phyloP scores from a whole-genome alignment of 1,140 invertebrate genomes.

The Aethina tumida region DNA sequence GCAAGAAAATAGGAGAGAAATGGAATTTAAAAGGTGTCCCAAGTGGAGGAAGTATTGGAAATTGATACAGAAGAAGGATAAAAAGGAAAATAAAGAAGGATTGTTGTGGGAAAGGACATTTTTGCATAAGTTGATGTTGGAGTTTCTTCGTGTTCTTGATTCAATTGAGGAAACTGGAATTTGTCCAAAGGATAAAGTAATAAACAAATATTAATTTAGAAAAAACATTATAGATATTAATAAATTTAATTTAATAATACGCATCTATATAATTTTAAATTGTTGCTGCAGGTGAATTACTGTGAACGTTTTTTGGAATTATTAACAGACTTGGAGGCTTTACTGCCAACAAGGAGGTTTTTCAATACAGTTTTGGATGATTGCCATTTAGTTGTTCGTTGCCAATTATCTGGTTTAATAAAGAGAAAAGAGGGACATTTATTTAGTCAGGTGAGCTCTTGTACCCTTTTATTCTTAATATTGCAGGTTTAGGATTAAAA shows the following conservation, averaged over 20 bases:
- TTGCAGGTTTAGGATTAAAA: too few species aligned
- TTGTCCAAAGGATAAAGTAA: conserved; percentile 42
- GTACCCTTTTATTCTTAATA: too few species aligned
- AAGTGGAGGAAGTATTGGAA: conserved; percentile 92
- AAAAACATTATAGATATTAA: background rate
- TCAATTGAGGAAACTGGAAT: conserved; percentile 57
- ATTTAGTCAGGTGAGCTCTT: conserved; percentile 70
- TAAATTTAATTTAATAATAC: conserved; percentile 2
- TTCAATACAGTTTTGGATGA: conserved; percentile 96
- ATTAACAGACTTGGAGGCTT: conserved; percentile 91
- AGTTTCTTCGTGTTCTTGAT: conserved; percentile 80
- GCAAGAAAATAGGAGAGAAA: conserved; percentile 68
- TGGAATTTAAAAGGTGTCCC: conserved; percentile 76
- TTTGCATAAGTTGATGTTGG: conserved; percentile 78
- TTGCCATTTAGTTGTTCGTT: conserved; percentile 85
- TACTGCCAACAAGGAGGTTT: conserved; percentile 90
- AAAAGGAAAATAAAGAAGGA: conserved; percentile 58
- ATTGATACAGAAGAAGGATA: conserved; percentile 77
- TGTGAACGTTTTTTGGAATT: conserved; percentile 95
- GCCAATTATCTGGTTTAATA: conserved; percentile 68
- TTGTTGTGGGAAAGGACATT: conserved; percentile 83
- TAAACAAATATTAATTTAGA: too few species aligned
- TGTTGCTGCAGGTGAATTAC: conserved; percentile 52
- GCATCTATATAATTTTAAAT: conserved; percentile 1
- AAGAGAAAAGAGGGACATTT: conserved; percentile 78